phyloP scores from a whole-genome alignment of 2,888 invertebrate species.

The Acrocera orbiculus region DNA sequence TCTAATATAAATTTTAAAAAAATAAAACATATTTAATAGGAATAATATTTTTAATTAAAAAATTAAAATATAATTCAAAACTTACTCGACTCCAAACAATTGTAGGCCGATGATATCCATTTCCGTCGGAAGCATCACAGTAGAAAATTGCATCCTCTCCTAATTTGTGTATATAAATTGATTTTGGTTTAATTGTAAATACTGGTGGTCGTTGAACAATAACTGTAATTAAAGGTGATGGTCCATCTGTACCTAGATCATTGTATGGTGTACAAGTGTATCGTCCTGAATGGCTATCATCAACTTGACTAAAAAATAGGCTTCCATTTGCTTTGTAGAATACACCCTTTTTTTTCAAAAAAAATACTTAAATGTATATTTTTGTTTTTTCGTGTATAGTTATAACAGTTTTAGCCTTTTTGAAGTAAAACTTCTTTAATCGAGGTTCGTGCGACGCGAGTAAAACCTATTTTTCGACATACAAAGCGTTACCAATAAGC shows the following conservation, averaged over 20 bases:
- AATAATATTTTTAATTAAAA: neutral
- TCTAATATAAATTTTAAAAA: conserved; percentile 30
- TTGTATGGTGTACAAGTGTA: conserved; percentile 89
- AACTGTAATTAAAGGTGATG: conserved; percentile 69
- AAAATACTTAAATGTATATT: neutral
- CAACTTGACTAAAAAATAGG: conserved; percentile 64
- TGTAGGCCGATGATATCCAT: conserved; percentile 43
- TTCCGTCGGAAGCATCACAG: conserved; percentile 59
- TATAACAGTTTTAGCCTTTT: too few relatives aligned
- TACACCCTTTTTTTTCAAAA: conserved; percentile 38
- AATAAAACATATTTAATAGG: neutral
- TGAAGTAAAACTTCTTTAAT: too few relatives aligned
- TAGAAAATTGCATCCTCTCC: conserved; percentile 67
- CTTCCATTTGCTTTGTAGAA: conserved; percentile 73
- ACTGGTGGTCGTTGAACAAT: conserved; percentile 72
- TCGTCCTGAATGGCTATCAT: conserved; percentile 67
- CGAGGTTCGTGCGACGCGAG: too few relatives aligned
- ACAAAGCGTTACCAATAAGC: too few relatives aligned
- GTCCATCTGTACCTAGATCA: conserved; percentile 67
- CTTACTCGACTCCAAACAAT: conserved; percentile 51
- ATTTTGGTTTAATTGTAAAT: conserved; percentile 62
- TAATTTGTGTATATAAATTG: conserved; percentile 65
- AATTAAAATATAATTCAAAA: conserved; percentile 4
- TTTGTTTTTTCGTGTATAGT: too few relatives aligned
- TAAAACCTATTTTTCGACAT: too few relatives aligned